These are phyloP conservation scores for Chroicocephalus ridibundus DNA, from an alignment of 2,113 vertebrate genomes.

Conservation along the genomic window DNA sequence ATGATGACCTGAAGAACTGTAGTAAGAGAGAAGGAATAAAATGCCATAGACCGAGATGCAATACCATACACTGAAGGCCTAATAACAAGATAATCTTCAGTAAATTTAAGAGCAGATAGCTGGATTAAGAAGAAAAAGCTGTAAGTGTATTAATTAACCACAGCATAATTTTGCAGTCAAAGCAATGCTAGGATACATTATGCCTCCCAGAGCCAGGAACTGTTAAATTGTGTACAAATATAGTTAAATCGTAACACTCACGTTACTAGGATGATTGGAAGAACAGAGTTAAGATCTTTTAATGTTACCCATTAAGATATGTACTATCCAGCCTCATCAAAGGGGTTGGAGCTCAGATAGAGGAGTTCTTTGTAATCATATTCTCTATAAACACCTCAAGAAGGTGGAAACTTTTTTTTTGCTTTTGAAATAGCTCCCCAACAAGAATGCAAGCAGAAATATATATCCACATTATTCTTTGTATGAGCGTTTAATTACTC, in stretches of 20 bases:
- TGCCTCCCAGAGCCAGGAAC: neutral
- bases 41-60: neutral
- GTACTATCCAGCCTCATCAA: neutral
- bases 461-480: neutral
- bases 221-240: neutral
- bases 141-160: neutral
- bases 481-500: neutral
- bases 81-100: neutral
- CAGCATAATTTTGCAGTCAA: neutral
- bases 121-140: neutral
- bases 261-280: accelerated
- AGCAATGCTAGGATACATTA: neutral
- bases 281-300: neutral
- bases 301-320: neutral
- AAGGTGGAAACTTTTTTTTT: neutral
- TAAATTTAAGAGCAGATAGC: neutral
- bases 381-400: neutral
- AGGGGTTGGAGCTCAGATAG: neutral
- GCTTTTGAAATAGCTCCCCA: neutral
- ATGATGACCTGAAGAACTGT: neutral
- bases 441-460: neutral
- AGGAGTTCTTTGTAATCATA: neutral
- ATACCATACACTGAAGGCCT: neutral
- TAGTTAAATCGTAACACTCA: neutral
- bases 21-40: neutral